These are phyloP conservation scores for Galeopsomyia nigrocyanea DNA, from an alignment of 2,888 invertebrate species.

Conservation along the genomic window DNA sequence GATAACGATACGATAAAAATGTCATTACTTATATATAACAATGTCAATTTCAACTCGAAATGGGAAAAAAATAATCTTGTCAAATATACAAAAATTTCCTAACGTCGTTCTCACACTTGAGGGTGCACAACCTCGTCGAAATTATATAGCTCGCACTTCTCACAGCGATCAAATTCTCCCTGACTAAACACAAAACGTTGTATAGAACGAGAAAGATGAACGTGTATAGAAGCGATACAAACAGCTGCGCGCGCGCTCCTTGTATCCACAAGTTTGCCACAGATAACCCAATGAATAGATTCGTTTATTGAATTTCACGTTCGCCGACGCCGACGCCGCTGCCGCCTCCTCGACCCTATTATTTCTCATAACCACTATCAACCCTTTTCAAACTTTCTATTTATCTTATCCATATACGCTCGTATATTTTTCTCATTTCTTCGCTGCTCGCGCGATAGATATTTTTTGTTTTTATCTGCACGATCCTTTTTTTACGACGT, in stretches of 20 bases:
- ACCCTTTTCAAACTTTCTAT: background rate
- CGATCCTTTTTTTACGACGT: no score
- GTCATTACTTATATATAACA: no score
- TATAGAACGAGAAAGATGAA: background rate
- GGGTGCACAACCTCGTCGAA: background rate
- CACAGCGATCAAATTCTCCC: background rate
- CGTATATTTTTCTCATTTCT: conserved; percentile 11
- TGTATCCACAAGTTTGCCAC: conserved; percentile 57
- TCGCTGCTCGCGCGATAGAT: background rate
- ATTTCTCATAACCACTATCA: conserved; percentile 18
- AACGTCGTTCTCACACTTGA: background rate
- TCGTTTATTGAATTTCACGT: conserved; percentile 63
- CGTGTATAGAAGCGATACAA: conserved; percentile 1
- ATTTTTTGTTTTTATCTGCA: background rate
- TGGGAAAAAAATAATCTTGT: no score
- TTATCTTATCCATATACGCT: background rate
- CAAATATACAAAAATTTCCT: no score
- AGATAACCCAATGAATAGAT: conserved; percentile 62
- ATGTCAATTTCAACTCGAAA: no score
- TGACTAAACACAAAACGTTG: background rate
- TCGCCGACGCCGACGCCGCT: conserved; percentile 35
- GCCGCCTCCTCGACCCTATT: conserved; percentile 33
- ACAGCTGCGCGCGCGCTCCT: conserved; percentile 33
- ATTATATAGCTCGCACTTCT: background rate
- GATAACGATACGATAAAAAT: no score